These are phyloP conservation scores for Tricholaema leucomelas DNA, from an alignment of 2,113 vertebrate genomes.

Conservation along the genomic window DNA sequence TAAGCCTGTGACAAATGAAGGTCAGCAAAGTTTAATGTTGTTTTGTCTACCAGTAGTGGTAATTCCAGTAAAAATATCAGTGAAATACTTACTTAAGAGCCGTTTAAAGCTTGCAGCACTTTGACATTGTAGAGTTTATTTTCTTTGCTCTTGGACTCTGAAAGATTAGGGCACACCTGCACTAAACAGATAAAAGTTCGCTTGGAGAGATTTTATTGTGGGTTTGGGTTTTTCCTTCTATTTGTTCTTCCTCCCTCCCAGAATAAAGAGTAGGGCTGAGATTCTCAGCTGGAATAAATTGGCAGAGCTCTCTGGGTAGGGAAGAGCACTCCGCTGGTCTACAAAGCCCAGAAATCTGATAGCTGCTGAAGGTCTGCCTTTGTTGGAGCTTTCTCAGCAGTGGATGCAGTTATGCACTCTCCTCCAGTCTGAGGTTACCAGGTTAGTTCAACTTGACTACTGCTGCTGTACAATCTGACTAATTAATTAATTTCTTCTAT, in stretches of 20 bases:
- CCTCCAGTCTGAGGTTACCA: background rate
- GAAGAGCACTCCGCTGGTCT: background rate
- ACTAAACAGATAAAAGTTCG: background rate
- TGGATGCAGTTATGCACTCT: background rate
- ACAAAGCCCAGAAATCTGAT: background rate
- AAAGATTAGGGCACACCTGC: slow-evolving; percentile 33
- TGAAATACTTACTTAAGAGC: background rate
- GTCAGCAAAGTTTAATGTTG: background rate
- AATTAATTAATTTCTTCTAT: background rate
- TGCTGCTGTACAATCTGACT: background rate
- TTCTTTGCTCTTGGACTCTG: background rate
- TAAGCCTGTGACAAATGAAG: background rate
- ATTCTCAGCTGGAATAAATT: background rate
- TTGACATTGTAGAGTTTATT: background rate
- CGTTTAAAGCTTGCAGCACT: slow-evolving; percentile 19
- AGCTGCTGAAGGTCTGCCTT: background rate
- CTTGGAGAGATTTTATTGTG: background rate
- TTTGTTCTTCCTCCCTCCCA: background rate
- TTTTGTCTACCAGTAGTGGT: background rate
- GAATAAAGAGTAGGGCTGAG: background rate
- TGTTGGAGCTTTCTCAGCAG: background rate
- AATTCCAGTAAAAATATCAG: slow-evolving; percentile 19
- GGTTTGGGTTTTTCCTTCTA: background rate
- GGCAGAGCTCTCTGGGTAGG: background rate
- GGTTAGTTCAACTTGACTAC: background rate